phyloP scores from a whole-genome alignment of 2,113 vertebrate species.

The Apus apus region DNA sequence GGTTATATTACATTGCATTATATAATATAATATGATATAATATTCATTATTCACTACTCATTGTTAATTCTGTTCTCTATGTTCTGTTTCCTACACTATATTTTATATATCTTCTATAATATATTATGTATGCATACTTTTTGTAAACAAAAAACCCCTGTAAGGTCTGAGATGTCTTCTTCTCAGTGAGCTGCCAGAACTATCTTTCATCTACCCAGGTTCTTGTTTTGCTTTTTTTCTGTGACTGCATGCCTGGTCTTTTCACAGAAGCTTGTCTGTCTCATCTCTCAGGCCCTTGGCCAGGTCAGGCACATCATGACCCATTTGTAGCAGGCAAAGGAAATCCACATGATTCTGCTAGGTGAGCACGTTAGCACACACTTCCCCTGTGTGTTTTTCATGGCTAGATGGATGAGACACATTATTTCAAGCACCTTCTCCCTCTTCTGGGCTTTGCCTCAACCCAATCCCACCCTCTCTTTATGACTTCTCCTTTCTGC shows the following conservation, averaged over 20 bases:
- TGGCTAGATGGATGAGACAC: neutral
- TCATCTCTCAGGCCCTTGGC: neutral
- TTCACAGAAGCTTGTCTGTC: neutral
- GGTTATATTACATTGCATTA: no score
- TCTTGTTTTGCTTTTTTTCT: neutral
- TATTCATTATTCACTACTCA: no score
- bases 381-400: neutral
- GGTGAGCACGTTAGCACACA: neutral
- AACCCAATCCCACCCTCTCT: neutral
- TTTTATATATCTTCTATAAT: no score
- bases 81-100: no score
- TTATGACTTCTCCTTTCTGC: neutral
- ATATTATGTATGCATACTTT: neutral
- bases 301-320: neutral
- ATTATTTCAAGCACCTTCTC: neutral
- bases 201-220: neutral
- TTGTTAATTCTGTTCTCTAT: no score
- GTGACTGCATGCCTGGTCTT: neutral
- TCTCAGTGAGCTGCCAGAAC: neutral
- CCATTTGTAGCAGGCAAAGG: fast-evolving
- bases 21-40: no score
- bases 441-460: neutral
- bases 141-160: neutral
- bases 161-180: fast-evolving
- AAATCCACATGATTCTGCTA: neutral